These are phyloP conservation scores for Halcyon chelicuti DNA, from an alignment of 2,797 vertebrate species.

Conservation along the genomic window DNA sequence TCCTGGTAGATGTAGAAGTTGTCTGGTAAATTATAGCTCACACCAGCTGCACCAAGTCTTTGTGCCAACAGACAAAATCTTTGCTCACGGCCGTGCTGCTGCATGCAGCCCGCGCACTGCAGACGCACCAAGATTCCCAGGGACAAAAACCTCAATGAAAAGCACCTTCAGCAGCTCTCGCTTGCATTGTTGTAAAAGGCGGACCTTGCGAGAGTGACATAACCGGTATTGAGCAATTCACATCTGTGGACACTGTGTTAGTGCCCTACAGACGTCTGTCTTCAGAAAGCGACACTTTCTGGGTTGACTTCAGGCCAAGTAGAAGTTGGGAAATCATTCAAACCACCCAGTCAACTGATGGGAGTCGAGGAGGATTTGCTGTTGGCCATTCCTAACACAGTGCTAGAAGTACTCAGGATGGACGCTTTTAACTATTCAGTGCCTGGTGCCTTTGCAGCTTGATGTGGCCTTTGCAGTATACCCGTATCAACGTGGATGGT, in stretches of 20 bases:
- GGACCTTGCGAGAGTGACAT: background rate
- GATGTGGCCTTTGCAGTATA: background rate
- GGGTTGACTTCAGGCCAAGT: background rate
- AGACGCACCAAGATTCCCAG: background rate
- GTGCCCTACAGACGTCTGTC: background rate
- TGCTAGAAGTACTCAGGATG: background rate
- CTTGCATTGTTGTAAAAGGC: background rate
- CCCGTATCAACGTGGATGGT: fast-evolving
- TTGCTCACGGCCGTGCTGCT: constrained; percentile 26
- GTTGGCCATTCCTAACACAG: background rate
- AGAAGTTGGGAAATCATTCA: constrained; percentile 3
- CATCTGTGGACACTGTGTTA: background rate
- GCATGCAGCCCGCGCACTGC: constrained; percentile 23
- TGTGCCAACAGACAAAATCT: constrained; percentile 24
- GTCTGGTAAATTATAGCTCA: constrained; percentile 24
- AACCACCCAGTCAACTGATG: background rate
- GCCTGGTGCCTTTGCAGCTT: background rate
- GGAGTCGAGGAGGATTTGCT: background rate
- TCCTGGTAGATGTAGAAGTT: constrained; percentile 14
- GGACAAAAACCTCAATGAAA: constrained; percentile 60
- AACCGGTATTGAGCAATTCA: background rate
- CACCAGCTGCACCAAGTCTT: constrained; percentile 45
- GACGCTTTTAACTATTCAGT: background rate
- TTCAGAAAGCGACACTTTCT: background rate
- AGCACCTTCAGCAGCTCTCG: constrained; percentile 11